Evolutionary conservation across 2,113 vertebrate species (phyloP).

Genomic region (Thunnus maccoyii): DNA sequence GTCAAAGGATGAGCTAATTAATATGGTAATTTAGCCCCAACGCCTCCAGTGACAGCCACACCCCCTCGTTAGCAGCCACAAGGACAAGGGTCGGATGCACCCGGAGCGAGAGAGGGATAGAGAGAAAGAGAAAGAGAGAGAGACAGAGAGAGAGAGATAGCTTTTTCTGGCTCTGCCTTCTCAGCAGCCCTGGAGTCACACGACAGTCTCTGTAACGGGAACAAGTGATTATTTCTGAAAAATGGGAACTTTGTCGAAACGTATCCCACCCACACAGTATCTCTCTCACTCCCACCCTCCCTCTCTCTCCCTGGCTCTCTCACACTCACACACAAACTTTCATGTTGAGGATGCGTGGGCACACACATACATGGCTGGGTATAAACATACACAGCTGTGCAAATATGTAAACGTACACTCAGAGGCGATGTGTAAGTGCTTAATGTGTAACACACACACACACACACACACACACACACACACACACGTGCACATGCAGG

Average conservation of each 20-base stretch:
- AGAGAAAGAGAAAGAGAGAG: conserved; percentile 32
- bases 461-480: conserved; percentile 1
- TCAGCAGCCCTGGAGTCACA: conserved; percentile 69
- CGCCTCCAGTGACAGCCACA: conserved; percentile 76
- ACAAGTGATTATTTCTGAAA: conserved; percentile 82
- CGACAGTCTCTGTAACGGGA: conserved; percentile 70
- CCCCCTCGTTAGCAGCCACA: conserved; percentile 77
- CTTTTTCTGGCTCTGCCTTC: conserved; percentile 59
- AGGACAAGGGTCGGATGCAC: conserved; percentile 65
- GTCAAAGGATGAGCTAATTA: conserved; percentile 84
- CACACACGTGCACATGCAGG: conserved; percentile 1
- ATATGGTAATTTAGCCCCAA: conserved; percentile 81
- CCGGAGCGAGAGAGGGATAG: conserved; percentile 37
- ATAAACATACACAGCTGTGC: conserved; percentile 64
- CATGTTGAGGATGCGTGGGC: conserved; percentile 43
- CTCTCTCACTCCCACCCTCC: conserved; percentile 37
- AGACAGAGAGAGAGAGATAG: conserved; percentile 6
- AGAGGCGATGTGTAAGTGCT: not conserved
- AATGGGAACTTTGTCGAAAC: conserved; percentile 82
- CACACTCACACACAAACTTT: conserved; percentile 36
- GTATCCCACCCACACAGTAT: conserved; percentile 73
- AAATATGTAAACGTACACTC: conserved; percentile 59
- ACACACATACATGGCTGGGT: conserved; percentile 43
- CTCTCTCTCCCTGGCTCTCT: conserved; percentile 15
- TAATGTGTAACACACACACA: not conserved